Evolutionary conservation across 2,797 vertebrate genomes (phyloP), one percentile per base, ranked within the genome.

Genomic region (Parauchenoglanis punctatus): DNA sequence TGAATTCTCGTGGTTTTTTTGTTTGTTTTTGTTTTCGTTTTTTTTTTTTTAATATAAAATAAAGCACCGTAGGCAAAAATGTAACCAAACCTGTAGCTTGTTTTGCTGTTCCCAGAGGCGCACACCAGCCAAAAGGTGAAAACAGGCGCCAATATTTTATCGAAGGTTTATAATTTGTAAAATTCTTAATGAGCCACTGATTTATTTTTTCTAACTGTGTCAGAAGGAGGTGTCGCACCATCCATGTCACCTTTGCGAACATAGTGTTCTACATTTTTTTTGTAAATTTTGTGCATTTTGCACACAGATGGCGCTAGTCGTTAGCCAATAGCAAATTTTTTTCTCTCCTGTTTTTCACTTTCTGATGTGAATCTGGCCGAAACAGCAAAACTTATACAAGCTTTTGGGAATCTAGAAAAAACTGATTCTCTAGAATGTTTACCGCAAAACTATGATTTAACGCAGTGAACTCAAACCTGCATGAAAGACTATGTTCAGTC

Each of bases 301-400:
- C 46, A 10, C 8, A 10, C 61, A 31, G 82, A 84, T 49, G 86
- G 61, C 44, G 77, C 46, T 61, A 68, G 72, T 49, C 7, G 25
- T 86, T 90, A 76, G 59, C 68, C 80, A 40, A 72, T 84, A 86
- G 59, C 25, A 35, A 70, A 85, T 88, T 87, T 70, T 49, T 77
- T 89, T 94, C 93, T 93, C 91, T 93, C 89, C 85, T 92, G 91
- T 93, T 84, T 93, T 94, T 95, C 91, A 92, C 92, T 92, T 93
- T 95, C 94, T 98, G 97, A 97, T 98, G 97, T 98, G 96, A 97
- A 95, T 96, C 96, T 97, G 93, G 95, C 96, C 96, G 96, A 97
- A 97, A 97, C 97, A 97, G 97, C 97, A 98, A 97, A 97, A 96
- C 96, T 89, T 95, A 95, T 94, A 92, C 97, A 97, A 96, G 91